A percentile compares a stretch with the other conserved stretches of the same genome.
Evolutionary conservation across 2,113 vertebrate genomes (phyloP).

Genomic region (Mormyrus iriodes): DNA sequence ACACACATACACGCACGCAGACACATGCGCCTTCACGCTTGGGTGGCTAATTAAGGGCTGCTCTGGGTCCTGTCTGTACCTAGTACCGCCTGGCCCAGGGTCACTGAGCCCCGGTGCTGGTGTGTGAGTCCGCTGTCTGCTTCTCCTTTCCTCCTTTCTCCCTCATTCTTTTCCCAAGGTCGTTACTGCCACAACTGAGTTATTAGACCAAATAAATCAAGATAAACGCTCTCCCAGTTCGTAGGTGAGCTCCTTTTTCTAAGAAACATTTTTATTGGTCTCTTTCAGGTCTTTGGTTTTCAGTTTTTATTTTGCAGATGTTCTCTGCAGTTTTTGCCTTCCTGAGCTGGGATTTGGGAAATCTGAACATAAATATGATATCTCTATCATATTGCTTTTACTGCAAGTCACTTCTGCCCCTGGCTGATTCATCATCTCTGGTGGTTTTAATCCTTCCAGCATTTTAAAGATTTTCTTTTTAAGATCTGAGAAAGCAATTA

Average conservation of each 20-base stretch:
- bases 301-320: background rate
- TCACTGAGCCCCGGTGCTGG: background rate
- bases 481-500: constrained; percentile 2
- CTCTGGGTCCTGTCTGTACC: background rate
- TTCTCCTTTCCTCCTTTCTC: no score
- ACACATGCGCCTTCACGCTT: background rate
- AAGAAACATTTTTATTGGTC: background rate
- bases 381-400: background rate
- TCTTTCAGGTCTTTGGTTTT: background rate
- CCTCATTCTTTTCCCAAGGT: constrained; percentile 2
- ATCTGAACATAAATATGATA: background rate
- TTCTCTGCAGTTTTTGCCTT: background rate
- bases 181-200: background rate
- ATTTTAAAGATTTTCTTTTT: background rate
- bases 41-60: background rate
- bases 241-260: background rate
- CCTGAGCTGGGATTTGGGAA: background rate
- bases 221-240: background rate
- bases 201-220: background rate
- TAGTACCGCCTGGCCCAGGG: background rate
- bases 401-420: background rate
- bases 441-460: background rate
- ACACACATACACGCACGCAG: background rate
- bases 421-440: background rate
- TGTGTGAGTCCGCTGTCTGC: background rate